Conservation (phyloP, 2,797 vertebrate species). For the Scolopax rusticola region DNA sequence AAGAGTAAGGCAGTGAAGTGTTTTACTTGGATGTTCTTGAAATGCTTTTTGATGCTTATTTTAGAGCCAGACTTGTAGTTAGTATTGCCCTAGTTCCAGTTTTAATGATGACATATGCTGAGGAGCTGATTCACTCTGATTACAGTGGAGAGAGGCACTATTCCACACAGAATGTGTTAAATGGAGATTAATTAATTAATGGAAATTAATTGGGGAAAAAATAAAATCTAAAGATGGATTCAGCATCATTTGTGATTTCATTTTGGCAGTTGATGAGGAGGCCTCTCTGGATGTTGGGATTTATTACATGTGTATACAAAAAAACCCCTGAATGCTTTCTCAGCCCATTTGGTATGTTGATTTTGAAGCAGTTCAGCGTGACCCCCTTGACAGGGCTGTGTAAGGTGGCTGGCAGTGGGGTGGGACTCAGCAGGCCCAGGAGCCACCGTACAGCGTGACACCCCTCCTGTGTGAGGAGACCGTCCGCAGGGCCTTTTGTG, state of each 20-base stretch:
- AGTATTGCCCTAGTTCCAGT: background rate
- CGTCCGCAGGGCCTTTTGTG: background rate
- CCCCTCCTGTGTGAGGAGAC: rapidly evolving
- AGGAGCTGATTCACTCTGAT: background rate
- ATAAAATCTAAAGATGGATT: background rate
- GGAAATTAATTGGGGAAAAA: background rate
- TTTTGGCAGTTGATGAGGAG: background rate
- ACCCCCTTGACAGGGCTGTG: background rate
- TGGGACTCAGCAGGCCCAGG: background rate
- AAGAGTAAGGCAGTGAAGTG: background rate
- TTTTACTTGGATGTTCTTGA: background rate
- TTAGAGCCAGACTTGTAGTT: background rate
- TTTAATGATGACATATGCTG: background rate
- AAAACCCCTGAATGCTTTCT: background rate
- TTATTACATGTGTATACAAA: background rate
- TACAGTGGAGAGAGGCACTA: background rate
- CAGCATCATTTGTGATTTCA: background rate
- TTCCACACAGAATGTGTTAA: background rate
- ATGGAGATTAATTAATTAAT: background rate
- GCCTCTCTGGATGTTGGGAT: background rate
- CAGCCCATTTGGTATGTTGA: rapidly evolving
- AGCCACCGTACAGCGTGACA: background rate
- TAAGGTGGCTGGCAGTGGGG: background rate
- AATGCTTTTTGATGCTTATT: background rate
- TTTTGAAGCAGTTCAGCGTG: background rate